Evolutionary conservation across 2,113 vertebrate species (phyloP).

Genomic region (Protomyctophum bolini): DNA sequence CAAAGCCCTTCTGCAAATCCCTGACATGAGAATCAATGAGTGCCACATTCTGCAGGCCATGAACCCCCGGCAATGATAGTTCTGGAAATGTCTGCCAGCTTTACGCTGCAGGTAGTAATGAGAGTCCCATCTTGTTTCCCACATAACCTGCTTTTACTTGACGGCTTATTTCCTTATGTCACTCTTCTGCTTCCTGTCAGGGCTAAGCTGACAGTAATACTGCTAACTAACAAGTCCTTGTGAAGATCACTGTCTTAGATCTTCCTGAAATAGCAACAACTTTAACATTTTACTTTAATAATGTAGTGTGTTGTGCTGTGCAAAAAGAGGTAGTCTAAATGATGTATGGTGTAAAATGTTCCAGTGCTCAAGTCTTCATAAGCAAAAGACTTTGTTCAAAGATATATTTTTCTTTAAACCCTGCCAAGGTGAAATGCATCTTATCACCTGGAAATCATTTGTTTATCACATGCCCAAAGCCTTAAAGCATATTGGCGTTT

Average conservation of each 20-base stretch:
- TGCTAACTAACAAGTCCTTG: constrained; percentile 51
- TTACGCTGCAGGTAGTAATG: constrained; percentile 69
- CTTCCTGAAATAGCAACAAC: not conserved
- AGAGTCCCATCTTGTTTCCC: constrained; percentile 47
- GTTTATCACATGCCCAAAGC: no score
- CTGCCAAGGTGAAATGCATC: no score
- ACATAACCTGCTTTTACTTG: constrained; percentile 53
- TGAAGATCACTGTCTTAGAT: constrained; percentile 27
- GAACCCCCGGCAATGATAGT: constrained; percentile 46
- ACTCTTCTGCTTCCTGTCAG: constrained; percentile 50
- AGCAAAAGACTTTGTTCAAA: no score
- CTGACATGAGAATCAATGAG: constrained; percentile 38
- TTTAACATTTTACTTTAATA: constrained; percentile 1
- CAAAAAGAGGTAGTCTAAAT: constrained; percentile 1
- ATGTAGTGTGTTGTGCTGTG: not conserved
- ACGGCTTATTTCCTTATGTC: constrained; percentile 42
- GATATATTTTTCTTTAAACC: no score
- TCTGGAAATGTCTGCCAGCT: constrained; percentile 60
- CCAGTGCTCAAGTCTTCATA: no score
- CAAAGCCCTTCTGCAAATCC: constrained; percentile 56
- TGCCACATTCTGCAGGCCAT: constrained; percentile 50
- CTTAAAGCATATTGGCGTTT: no score
- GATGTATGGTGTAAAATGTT: constrained; percentile 11
- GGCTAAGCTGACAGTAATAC: constrained; percentile 51
- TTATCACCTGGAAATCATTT: no score